A percentile compares a stretch with the other conserved stretches of the same genome.
phyloP scores from a whole-genome alignment of 2,113 vertebrate species.

The Mastomys coucha region DNA sequence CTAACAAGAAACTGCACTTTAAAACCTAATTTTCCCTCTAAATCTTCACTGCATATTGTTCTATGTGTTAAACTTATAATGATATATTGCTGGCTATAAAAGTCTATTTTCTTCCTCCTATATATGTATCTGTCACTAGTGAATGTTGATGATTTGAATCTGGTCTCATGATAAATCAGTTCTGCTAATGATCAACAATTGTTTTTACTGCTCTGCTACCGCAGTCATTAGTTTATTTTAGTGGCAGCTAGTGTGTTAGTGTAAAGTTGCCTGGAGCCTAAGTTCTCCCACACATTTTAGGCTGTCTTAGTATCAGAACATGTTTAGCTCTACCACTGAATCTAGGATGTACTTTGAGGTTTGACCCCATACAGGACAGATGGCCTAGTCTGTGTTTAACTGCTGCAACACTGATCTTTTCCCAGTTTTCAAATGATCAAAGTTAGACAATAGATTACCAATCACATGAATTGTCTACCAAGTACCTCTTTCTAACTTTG shows the following conservation, averaged over 20 bases:
- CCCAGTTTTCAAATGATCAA: constrained; percentile 14
- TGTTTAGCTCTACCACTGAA: not conserved
- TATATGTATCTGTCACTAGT: not conserved
- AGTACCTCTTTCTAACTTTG: too few relatives aligned
- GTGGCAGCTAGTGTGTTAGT: not conserved
- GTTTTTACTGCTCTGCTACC: not conserved
- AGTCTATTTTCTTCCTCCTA: constrained; percentile 31
- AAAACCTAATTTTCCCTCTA: constrained; percentile 24
- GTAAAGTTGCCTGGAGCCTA: not conserved
- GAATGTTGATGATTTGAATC: not conserved
- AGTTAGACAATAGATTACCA: constrained; percentile 15
- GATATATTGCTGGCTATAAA: not conserved
- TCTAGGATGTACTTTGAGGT: not conserved
- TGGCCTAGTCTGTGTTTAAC: not conserved
- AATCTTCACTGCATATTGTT: not conserved
- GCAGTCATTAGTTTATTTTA: constrained; percentile 13
- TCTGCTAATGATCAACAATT: not conserved
- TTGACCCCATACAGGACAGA: not conserved
- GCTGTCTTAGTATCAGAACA: not conserved
- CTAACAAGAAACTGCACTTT: not conserved
- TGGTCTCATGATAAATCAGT: not conserved
- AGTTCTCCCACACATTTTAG: not conserved
- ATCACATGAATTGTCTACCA: not conserved
- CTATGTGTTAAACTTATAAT: not conserved
- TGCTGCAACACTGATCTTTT: not conserved